Evolutionary conservation across 2,888 invertebrate genomes (phyloP), one percentile per base, ranked within the genome.

Genomic region (Yponomeuta malinellus): DNA sequence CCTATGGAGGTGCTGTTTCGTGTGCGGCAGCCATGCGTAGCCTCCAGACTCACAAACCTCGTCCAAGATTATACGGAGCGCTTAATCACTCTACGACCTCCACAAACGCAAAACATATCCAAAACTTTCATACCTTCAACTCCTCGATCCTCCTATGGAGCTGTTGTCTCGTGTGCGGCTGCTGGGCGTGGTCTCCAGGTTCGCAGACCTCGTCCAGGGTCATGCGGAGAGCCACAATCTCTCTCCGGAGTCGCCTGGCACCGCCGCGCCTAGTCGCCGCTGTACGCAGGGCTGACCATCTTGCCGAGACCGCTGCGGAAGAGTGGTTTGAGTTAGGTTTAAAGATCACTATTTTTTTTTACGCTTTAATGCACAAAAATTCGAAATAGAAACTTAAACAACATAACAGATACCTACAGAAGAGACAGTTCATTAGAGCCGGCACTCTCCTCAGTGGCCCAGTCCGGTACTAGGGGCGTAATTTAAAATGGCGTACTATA

Each of bases 21-120:
- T 93, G 79, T 86, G 94, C 79, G 83, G 93, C 82, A 89, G 94
- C 74, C 81, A 93, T 79, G 93, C 85, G 88, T 93, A 88, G 93
- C 94, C 82, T 78, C 93, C 84, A 81, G 93, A 93, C 78, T 94
- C 93, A 81, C 94, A 94, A 76, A 94, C 87, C 72, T 94, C 93
- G 73, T 93, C 91, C 76, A 95, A 90, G 70, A 92, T 89, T 76
- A 94, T 94, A 73, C 93, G 89, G 73, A 95, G 88, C 63, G 93
- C 93, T 37, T 37, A 37, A 37, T 37, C 37, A 37, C 37, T 37
- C 5, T 37, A 37, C 2, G 37, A 37, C 37, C 33, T 33, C 43
- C 43, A 8, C 43, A 43, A 43, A 43, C 0, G 43, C 43, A 43
- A 43, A 6, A 8, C 6, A 43, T 43, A 6, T 43, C 1, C 43